Conservation (phyloP, 2,888 invertebrate genomes). For the Drosophila multiciliata region DNA sequence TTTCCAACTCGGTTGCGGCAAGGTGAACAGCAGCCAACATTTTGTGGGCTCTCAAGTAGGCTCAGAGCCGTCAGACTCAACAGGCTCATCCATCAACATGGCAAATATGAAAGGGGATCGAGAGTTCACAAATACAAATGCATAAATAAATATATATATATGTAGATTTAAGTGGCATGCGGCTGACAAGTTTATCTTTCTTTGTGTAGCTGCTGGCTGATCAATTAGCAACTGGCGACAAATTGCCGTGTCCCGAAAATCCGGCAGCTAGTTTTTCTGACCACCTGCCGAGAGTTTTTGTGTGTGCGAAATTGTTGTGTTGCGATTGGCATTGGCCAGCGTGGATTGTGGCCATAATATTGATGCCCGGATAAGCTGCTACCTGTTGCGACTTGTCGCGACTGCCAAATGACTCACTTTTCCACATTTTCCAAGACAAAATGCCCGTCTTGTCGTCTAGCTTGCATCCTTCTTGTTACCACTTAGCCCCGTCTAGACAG, state of each 20-base stretch:
- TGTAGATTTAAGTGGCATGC: constrained; percentile 13
- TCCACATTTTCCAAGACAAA: neutral
- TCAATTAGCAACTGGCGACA: constrained; percentile 80
- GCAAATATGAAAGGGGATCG: constrained; percentile 15
- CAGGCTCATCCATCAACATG: constrained; percentile 61
- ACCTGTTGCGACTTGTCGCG: constrained; percentile 50
- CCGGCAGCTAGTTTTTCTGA: constrained; percentile 28
- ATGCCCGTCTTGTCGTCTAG: constrained; percentile 2
- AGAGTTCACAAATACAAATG: neutral
- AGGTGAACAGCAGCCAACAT: constrained; percentile 17
- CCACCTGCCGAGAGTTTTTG: constrained; percentile 71
- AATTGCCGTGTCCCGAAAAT: constrained; percentile 54
- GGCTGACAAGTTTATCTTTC: constrained; percentile 24
- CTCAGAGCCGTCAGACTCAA: constrained; percentile 7
- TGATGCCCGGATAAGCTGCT: constrained; percentile 51
- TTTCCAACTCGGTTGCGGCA: neutral
- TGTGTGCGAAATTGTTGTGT: constrained; percentile 66
- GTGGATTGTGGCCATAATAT: constrained; percentile 75
- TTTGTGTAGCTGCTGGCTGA: constrained; percentile 16
- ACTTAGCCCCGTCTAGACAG: constrained; percentile 70
- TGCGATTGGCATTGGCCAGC: constrained; percentile 44
- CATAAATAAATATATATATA: neutral
- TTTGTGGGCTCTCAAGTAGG: constrained; percentile 18
- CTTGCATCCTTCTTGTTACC: constrained; percentile 26
- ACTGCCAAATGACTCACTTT: constrained; percentile 66